Conservation (phyloP, 1,140 invertebrate species). For the Megalopta genalis region DNA sequence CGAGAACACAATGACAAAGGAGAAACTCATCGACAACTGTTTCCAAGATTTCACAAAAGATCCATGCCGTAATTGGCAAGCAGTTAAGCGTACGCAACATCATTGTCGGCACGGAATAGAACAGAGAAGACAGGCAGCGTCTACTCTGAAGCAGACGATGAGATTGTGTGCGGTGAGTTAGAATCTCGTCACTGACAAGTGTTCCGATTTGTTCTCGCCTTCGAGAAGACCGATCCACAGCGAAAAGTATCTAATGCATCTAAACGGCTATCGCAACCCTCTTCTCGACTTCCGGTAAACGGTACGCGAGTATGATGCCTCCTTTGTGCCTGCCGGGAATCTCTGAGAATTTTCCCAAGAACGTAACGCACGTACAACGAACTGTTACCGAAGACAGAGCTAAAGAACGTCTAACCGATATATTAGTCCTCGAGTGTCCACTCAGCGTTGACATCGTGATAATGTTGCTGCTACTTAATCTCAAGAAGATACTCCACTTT, state of each 20-base stretch:
- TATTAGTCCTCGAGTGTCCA: no score
- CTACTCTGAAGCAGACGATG: not conserved
- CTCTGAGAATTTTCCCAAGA: conserved; percentile 78
- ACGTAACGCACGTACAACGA: conserved; percentile 69
- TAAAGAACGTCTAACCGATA: conserved; percentile 43
- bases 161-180: not conserved
- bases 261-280: conserved; percentile 68
- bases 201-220: conserved; percentile 54
- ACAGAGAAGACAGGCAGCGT: not conserved
- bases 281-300: conserved; percentile 74
- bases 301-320: conserved; percentile 68
- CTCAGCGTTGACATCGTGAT: no score
- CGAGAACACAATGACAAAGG: no score
- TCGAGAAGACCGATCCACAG: conserved; percentile 37
- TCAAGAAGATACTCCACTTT: no score
- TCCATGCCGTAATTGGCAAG: conserved; percentile 9
- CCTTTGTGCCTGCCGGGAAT: conserved; percentile 70
- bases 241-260: conserved; percentile 68
- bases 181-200: conserved; percentile 27
- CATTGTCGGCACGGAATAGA: not conserved
- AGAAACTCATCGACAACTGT: conserved; percentile 2
- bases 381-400: conserved; percentile 73
- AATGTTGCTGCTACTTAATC: no score
- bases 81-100: not conserved
- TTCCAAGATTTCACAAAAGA: conserved; percentile 27